Conservation (phyloP, 2,113 vertebrate species). For the Stictonetta naevosa region DNA sequence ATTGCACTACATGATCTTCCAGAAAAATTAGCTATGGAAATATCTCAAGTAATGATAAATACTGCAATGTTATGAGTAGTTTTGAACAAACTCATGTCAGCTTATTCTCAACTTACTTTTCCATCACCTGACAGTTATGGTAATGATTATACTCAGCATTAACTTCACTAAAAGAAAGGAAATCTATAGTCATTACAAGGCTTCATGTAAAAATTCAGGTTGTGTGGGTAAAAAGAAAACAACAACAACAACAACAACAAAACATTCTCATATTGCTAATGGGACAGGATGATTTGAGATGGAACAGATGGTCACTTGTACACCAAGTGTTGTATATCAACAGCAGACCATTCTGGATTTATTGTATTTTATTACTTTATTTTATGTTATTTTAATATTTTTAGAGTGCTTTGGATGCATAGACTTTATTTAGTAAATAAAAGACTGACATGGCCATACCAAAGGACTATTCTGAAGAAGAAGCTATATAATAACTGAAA, state of each 20-base stretch:
- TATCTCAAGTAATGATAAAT: not conserved
- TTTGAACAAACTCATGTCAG: not conserved
- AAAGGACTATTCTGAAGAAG: not conserved
- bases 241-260: not conserved
- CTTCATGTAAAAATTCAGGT: not conserved
- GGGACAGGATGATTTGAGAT: not conserved
- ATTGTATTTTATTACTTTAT: not conserved
- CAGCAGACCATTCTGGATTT: not conserved
- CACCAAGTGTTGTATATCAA: not conserved
- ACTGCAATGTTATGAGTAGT: not conserved
- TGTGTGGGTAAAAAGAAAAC: not conserved
- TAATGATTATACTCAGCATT: slow-evolving; percentile 19
- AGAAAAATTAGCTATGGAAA: not conserved
- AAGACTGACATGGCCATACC: not conserved
- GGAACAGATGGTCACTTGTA: not conserved
- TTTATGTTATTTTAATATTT: not conserved
- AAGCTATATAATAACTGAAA: not conserved
- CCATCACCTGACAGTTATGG: slow-evolving; percentile 14
- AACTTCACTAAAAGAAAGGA: slow-evolving; percentile 32
- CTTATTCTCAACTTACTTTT: not conserved
- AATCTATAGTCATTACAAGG: slow-evolving; percentile 16
- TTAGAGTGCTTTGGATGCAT: not conserved
- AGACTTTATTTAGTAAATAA: not conserved
- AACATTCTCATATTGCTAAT: not conserved
- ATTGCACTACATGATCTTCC: not conserved